phyloP scores from a whole-genome alignment of 2,113 vertebrate genomes.

The Anser brachyrhynchus region DNA sequence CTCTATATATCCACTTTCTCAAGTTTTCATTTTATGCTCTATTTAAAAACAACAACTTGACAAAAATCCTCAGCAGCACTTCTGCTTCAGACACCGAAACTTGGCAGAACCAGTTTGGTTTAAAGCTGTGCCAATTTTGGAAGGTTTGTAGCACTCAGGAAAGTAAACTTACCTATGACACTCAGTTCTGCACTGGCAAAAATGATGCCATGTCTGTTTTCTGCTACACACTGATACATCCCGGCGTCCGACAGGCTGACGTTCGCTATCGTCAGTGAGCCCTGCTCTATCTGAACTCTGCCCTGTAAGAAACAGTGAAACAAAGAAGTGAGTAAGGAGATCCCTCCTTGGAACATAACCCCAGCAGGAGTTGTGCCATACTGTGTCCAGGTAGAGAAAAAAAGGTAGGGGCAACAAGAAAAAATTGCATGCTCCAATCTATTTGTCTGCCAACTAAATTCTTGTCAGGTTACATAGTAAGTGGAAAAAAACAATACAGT shows the following conservation, averaged over 20 bases:
- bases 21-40: not conserved
- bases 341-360: not conserved
- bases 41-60: not conserved
- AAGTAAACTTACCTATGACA: slow-evolving; percentile 85
- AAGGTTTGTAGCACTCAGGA: not conserved
- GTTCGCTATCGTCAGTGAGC: slow-evolving; percentile 84
- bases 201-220: slow-evolving; percentile 90
- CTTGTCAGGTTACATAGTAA: slow-evolving; percentile 41
- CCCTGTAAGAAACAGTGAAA: slow-evolving; percentile 78
- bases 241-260: slow-evolving; percentile 89
- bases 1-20: not conserved
- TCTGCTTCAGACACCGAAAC: not conserved
- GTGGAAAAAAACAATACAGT: not conserved
- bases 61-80: not conserved
- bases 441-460: slow-evolving; percentile 55
- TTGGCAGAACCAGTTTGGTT: not conserved
- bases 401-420: not conserved
- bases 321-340: not conserved
- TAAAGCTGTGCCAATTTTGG: not conserved
- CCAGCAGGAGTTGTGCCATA: not conserved
- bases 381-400: not conserved
- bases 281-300: slow-evolving; percentile 90
- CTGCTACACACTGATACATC: slow-evolving; percentile 97
- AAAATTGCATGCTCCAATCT: slow-evolving; percentile 46
- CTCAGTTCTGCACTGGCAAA: slow-evolving; percentile 91